Conservation (phyloP, 1,140 invertebrate genomes). For the Dreissena polymorpha region DNA sequence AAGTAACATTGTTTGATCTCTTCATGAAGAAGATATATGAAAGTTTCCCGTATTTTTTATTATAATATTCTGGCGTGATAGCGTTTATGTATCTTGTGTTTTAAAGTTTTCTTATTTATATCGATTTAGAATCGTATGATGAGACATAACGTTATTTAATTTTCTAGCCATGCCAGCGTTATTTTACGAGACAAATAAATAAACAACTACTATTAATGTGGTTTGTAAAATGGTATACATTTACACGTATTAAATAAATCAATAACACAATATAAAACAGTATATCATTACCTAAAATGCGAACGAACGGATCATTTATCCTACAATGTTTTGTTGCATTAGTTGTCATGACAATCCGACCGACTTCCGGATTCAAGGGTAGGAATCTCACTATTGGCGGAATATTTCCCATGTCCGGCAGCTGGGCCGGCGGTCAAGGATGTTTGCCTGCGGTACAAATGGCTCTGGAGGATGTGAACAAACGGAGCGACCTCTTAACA, state of each 20-base stretch:
- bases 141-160: too few species aligned
- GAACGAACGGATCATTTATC: background rate
- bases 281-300: background rate
- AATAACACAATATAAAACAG: background rate
- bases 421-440: slow-evolving; percentile 85
- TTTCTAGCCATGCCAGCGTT: too few species aligned
- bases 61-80: too few species aligned
- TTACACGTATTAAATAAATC: too few species aligned
- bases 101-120: too few species aligned
- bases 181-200: too few species aligned
- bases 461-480: slow-evolving; percentile 98
- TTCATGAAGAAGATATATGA: too few species aligned
- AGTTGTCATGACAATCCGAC: background rate
- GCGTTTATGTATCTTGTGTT: too few species aligned
- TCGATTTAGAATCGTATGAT: too few species aligned
- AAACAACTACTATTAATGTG: background rate
- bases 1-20: too few species aligned
- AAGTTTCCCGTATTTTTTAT: too few species aligned
- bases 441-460: slow-evolving; percentile 89
- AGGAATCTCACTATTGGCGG: slow-evolving; percentile 93
- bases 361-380: slow-evolving; percentile 59
- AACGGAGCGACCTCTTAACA: slow-evolving; percentile 91
- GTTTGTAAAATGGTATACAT: background rate
- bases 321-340: background rate
- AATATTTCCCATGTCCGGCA: slow-evolving; percentile 98